Base-by-base conservation (phyloP, 2,113 vertebrate species). In the Sebastes fasciatus region DNA sequence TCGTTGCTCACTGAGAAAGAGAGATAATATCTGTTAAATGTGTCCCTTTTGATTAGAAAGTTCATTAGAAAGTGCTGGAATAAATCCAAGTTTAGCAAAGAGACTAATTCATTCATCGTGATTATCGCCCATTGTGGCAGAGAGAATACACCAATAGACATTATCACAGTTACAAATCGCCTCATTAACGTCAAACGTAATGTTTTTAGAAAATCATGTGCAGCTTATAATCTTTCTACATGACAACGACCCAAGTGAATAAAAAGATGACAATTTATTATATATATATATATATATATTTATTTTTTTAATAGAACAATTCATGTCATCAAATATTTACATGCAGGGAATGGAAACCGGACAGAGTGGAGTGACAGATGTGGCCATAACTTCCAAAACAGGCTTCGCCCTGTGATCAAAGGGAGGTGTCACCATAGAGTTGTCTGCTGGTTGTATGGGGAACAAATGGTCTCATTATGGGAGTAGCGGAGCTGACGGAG, bases 271-370 rank as follows among this genome's bases (percentile, higher is more conserved):
- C 74, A 42, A 70, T 93, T 84, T 83, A 82, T 92, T 81, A 86
- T 88, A 80, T 80, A 85, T 85, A 88, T 91, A 51, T 88, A 4
- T 34, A 4, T 34, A 34, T 34, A 4, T 34, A 4, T 26, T 3
- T 26, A 26, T 34, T 4, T 34, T 34, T 94, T 93, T 92, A 94
- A 89, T 94, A 89, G 88, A 87, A 90, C 83, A 88, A 87, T 91
- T 91, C 80, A 86, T 80, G 68, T 92, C 79, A 88, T 94, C 78
- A 94, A 92, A 93, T 94, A 94, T 94, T 90, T 94, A 94, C 92
- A 93, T 87, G 89, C 89, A 84, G 66, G 89, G 85, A 89, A 86
- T 84, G 85, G 82, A 81, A 84, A 78, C 7, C 4, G 49, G 88
- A 84, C 82, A 87, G 61, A 79, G 69, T n/a, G 58, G 82, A 83